These are phyloP conservation scores for Coregonus sp. DNA, from an alignment of 2,797 vertebrate species.

Conservation along the genomic window DNA sequence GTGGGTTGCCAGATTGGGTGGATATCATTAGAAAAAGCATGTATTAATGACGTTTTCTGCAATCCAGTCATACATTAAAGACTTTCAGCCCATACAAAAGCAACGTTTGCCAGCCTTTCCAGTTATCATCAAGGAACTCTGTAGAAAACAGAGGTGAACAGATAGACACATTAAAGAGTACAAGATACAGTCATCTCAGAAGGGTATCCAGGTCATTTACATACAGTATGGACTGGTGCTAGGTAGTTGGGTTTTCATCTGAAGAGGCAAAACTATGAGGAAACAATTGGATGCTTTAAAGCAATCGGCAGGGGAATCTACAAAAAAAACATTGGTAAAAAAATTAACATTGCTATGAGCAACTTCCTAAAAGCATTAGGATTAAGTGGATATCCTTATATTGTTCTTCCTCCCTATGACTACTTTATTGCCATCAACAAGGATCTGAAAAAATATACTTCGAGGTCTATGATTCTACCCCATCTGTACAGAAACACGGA, in stretches of 20 bases:
- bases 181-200: neutral
- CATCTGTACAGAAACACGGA: constrained; percentile 29
- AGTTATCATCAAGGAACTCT: constrained; percentile 35
- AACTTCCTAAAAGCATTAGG: neutral
- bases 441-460: constrained; percentile 2
- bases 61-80: constrained; percentile 43
- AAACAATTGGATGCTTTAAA: neutral
- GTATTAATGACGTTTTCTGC: constrained; percentile 4
- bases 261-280: neutral
- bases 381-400: neutral
- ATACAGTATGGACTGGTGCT: neutral
- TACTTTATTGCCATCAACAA: neutral
- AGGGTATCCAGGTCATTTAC: neutral
- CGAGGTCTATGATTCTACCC: constrained; percentile 2
- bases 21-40: constrained; percentile 46
- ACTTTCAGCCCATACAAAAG: constrained; percentile 51
- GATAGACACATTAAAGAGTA: neutral
- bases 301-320: neutral
- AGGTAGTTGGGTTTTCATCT: neutral
- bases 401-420: neutral
- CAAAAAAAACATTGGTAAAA: neutral
- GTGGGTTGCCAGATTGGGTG: constrained; percentile 41
- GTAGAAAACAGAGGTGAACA: neutral
- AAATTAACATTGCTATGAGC: neutral
- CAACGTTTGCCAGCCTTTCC: constrained; percentile 51